phyloP scores from a whole-genome alignment of 2,888 invertebrate species.

The Branchipolynoe longqiensis region DNA sequence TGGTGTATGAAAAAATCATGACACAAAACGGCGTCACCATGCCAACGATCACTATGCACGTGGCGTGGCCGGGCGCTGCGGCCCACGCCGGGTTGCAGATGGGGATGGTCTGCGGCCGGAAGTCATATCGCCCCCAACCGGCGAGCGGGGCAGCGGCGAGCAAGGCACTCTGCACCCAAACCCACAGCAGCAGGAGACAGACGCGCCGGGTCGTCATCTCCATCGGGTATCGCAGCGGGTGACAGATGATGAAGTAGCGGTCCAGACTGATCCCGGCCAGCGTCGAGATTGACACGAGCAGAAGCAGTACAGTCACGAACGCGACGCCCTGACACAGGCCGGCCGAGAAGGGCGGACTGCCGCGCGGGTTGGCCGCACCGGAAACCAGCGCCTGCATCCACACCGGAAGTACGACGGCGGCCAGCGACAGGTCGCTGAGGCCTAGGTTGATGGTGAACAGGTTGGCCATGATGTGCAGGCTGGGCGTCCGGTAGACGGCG shows the following conservation, averaged over 20 bases:
- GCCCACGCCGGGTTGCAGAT: constrained; percentile 70
- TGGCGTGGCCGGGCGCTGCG: constrained; percentile 64
- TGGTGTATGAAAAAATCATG: constrained; percentile 70
- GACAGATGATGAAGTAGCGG: constrained; percentile 72
- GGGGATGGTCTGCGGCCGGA: constrained; percentile 72
- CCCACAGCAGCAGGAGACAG: constrained; percentile 62
- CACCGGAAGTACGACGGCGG: constrained; percentile 66
- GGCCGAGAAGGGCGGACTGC: constrained; percentile 62
- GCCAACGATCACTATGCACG: constrained; percentile 68
- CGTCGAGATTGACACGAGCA: constrained; percentile 73
- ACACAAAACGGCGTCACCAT: constrained; percentile 68
- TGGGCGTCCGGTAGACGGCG: constrained; percentile 66
- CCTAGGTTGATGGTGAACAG: constrained; percentile 69
- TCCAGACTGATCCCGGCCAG: constrained; percentile 73
- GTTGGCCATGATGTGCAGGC: constrained; percentile 65
- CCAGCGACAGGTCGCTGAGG: constrained; percentile 67
- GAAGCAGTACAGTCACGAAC: constrained; percentile 67
- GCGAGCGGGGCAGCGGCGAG: constrained; percentile 70
- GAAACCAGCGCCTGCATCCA: constrained; percentile 65
- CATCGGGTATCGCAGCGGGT: constrained; percentile 73
- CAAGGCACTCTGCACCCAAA: constrained; percentile 71
- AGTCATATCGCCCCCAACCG: constrained; percentile 74
- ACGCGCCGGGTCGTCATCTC: constrained; percentile 67
- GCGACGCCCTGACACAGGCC: constrained; percentile 66
- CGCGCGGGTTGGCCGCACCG: constrained; percentile 53